Evolutionary conservation across 2,888 invertebrate genomes (phyloP).

Genomic region (Ichneumoninae sp.): DNA sequence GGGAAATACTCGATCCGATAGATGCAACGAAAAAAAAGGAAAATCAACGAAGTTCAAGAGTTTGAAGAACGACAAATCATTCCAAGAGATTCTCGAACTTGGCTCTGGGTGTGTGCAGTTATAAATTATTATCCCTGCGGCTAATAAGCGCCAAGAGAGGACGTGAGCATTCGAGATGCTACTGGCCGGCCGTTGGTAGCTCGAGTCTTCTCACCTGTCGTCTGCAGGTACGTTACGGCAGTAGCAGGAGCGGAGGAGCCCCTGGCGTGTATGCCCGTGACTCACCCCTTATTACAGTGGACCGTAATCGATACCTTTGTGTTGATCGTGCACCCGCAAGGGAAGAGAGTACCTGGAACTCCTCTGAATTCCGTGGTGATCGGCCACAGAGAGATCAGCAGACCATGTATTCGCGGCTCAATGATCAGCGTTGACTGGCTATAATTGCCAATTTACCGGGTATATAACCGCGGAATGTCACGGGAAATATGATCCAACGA

Average conservation of each 20-base stretch:
- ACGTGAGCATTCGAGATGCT: conserved; percentile 15
- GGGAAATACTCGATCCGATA: background rate
- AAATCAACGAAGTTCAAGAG: background rate
- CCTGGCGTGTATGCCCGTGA: conserved; percentile 36
- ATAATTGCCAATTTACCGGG: conserved; percentile 42
- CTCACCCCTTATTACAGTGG: conserved; percentile 40
- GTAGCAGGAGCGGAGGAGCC: conserved; percentile 27
- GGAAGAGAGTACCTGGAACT: conserved; percentile 39
- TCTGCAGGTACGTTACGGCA: conserved; percentile 56
- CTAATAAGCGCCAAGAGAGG: conserved; percentile 7
- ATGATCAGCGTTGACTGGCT: conserved; percentile 53
- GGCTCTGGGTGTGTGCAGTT: background rate
- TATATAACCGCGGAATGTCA: conserved; percentile 44
- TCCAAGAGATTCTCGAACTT: background rate
- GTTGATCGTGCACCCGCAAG: conserved; percentile 4
- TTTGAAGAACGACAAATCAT: background rate
- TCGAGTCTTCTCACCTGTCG: conserved; percentile 52
- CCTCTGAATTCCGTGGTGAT: conserved; percentile 39
- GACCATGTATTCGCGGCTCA: conserved; percentile 43
- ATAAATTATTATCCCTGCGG: conserved; percentile 2
- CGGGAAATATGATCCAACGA: conserved; percentile 26
- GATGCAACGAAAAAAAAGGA: background rate
- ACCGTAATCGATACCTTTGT: conserved; percentile 52
- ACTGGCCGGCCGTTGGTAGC: background rate
- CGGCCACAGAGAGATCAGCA: conserved; percentile 34